phyloP scores from a whole-genome alignment of 1,140 invertebrate genomes.

The Camponotus pennsylvanicus region DNA sequence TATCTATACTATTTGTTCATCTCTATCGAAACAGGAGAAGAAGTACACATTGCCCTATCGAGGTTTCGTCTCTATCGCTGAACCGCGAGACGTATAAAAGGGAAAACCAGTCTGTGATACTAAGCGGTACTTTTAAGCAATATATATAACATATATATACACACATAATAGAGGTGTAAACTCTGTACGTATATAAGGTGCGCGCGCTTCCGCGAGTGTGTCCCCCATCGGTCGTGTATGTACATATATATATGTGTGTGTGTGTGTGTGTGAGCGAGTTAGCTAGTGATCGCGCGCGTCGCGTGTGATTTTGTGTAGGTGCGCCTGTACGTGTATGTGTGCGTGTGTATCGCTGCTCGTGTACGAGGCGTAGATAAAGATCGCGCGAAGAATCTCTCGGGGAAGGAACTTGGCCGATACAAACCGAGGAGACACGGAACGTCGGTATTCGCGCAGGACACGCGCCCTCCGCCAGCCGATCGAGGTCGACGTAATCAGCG shows the following conservation, averaged over 20 bases:
- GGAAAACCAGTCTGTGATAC: slow-evolving; percentile 84
- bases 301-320: neutral
- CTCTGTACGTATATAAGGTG: slow-evolving; percentile 13
- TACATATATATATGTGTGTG: neutral
- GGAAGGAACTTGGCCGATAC: slow-evolving; percentile 3
- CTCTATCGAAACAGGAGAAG: neutral
- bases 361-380: slow-evolving; percentile 66
- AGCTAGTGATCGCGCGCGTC: neutral
- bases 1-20: neutral
- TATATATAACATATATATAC: slow-evolving; percentile 73
- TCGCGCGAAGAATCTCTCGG: slow-evolving; percentile 61
- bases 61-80: slow-evolving; percentile 23
- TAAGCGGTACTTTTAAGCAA: slow-evolving; percentile 80
- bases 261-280: neutral
- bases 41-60: neutral
- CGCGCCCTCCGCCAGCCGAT: slow-evolving; percentile 56
- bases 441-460: slow-evolving; percentile 62
- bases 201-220: neutral
- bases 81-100: slow-evolving; percentile 59
- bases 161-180: slow-evolving; percentile 52
- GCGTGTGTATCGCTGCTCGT: slow-evolving; percentile 24
- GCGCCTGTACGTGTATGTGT: too few relatives aligned
- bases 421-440: slow-evolving; percentile 49
- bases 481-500: slow-evolving; percentile 48
- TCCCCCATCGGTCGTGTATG: too few relatives aligned